These are phyloP conservation scores for Plumapathes pennacea DNA, from an alignment of 92 coral and sea anemone species.

Conservation along the genomic window DNA sequence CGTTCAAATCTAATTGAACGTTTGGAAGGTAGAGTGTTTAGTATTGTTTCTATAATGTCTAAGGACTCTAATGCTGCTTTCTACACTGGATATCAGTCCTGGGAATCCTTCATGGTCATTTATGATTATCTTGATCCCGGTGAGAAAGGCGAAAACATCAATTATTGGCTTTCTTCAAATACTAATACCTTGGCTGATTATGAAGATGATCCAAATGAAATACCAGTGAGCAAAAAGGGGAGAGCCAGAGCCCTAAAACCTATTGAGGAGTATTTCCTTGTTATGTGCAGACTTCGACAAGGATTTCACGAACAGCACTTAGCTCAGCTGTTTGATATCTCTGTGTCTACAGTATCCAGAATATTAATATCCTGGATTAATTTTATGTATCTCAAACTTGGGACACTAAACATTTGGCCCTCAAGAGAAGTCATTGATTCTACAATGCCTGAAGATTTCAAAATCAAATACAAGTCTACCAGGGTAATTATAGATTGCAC, in stretches of 20 bases:
- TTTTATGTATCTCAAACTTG: slow-evolving; percentile 37
- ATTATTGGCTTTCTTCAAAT: slow-evolving; percentile 15
- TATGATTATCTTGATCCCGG: slow-evolving; percentile 37
- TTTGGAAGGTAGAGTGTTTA: slow-evolving; percentile 14
- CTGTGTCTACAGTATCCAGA: slow-evolving; percentile 38
- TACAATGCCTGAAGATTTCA: slow-evolving; percentile 44
- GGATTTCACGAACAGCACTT: slow-evolving; percentile 45
- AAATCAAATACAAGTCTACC: slow-evolving; percentile 26
- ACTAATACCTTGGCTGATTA: slow-evolving; percentile 1
- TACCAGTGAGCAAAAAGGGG: slow-evolving; percentile 5
- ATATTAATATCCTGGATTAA: slow-evolving; percentile 49
- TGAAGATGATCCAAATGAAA: not conserved
- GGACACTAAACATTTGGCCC: slow-evolving; percentile 29
- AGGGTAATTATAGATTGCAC: slow-evolving; percentile 60
- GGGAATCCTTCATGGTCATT: slow-evolving; percentile 31
- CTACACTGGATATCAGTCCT: slow-evolving; percentile 52
- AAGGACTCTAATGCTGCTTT: slow-evolving; percentile 12
- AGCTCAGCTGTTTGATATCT: slow-evolving; percentile 42
- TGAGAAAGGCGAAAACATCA: slow-evolving; percentile 29
- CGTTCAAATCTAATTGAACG: no score
- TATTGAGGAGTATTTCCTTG: slow-evolving; percentile 27
- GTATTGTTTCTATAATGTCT: not conserved
- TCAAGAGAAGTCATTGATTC: slow-evolving; percentile 22
- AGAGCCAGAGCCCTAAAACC: slow-evolving; percentile 43
- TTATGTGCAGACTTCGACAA: slow-evolving; percentile 35